Base-by-base conservation (phyloP, 2,888 invertebrate species). In the Thyatira batis region DNA sequence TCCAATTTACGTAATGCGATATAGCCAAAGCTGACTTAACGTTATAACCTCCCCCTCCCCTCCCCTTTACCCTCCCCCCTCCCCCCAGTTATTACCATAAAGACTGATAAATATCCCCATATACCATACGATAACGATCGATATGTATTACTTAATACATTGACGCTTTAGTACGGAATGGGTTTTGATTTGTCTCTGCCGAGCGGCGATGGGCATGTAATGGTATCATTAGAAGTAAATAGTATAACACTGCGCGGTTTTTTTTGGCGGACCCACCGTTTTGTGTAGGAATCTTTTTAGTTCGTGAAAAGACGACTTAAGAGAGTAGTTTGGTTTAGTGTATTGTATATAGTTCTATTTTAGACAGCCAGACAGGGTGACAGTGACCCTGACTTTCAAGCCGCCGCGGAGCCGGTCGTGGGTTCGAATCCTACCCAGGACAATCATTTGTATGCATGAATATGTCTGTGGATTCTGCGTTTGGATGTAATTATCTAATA, bases 1-100 rank as follows among this genome's bases (percentile, higher is more conserved):
- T 76, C 75, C 87, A 84, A 87, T 86, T 87, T 86, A 82, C 84
- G 82, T 87, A 85, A 87, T 84, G 81, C 68, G 82, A 80, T 83
- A 78, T 78, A 76, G 76, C 73, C 65, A 57, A 55, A 58, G 69
- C 74, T 76, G 76, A 75, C 70, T 77, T 64, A 59, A 69, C 71
- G 62, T 61, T 53, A 52, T 57, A 30, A 30, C 51, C 54, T 58
- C 45, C 23, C 4, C 44, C 46, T 11, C 54, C 53, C 52, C 44
- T 28, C 50, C 21, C 11, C 54, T 43, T 25, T 44, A 44, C 51
- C 30, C 45, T 61, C 55, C 17, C 57, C 60, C 49, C 61, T 61
- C 52, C 63, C 45, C 60, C 58, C 63, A 64, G 74, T 77, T 81
- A 82, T 82, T 80, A 77, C 74, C 80, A 82, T 82, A 80, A 79